Percentiles rank a stretch among this genome's conserved stretches.
These are phyloP conservation scores for Parus major DNA, from an alignment of 2,113 vertebrate genomes.

Conservation along the genomic window DNA sequence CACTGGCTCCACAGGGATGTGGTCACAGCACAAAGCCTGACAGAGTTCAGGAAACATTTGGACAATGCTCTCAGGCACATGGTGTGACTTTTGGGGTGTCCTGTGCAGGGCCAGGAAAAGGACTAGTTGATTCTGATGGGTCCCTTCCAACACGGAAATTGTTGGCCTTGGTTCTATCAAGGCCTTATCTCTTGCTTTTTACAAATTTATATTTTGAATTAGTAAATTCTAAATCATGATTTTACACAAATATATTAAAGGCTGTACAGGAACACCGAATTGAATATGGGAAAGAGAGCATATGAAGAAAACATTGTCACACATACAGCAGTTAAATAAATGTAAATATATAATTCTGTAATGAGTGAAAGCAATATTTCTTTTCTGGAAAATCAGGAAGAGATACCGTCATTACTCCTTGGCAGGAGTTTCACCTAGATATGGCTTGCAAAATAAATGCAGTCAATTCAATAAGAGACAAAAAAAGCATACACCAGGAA, in stretches of 20 bases:
- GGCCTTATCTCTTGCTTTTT: background rate
- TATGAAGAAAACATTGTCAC: background rate
- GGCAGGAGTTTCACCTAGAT: background rate
- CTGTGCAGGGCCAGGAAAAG: background rate
- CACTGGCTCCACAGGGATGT: background rate
- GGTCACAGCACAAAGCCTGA: no score
- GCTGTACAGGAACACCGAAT: background rate
- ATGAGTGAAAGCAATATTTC: background rate
- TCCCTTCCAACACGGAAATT: background rate
- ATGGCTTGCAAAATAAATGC: background rate
- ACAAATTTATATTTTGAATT: background rate
- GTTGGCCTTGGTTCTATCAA: background rate
- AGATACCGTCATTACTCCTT: background rate
- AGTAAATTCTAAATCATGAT: background rate
- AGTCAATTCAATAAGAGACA: background rate
- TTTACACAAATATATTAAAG: background rate
- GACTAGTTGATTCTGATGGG: rapidly evolving
- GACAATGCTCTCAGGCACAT: background rate
- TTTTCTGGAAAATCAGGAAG: background rate
- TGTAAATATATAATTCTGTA: background rate
- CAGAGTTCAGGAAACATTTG: background rate
- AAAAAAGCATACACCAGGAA: background rate
- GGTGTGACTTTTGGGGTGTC: no score
- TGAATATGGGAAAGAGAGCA: background rate
- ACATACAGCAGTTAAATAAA: background rate